phyloP scores from a whole-genome alignment of 2,113 vertebrate species.

The Conger conger region DNA sequence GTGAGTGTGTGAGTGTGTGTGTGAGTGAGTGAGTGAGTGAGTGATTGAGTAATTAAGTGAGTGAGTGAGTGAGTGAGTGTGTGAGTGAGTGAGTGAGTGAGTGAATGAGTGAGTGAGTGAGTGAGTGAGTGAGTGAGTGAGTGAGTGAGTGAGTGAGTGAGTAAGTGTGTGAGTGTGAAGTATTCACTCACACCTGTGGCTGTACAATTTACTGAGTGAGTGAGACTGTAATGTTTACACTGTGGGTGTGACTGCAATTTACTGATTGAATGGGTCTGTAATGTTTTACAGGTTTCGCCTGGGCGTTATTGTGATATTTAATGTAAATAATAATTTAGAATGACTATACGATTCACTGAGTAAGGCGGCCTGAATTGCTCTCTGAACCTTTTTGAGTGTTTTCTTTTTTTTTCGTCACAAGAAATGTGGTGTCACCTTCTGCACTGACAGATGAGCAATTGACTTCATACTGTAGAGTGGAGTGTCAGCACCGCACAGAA shows the following conservation, averaged over 20 bases:
- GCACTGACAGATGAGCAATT: background rate
- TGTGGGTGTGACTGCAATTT: background rate
- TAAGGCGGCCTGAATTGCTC: background rate
- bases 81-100: background rate
- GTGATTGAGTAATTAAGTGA: background rate
- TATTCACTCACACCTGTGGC: too few species aligned
- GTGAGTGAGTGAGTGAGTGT: background rate
- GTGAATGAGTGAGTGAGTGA: background rate
- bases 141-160: background rate
- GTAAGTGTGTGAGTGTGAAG: too few species aligned
- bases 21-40: too few species aligned
- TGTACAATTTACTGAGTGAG: background rate
- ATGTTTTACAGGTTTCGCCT: too few species aligned
- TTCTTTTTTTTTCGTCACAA: background rate
- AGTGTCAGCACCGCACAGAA: background rate
- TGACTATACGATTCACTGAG: background rate
- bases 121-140: background rate
- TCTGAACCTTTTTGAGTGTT: background rate
- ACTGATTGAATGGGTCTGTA: background rate
- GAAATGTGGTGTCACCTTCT: background rate
- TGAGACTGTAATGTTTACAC: background rate
- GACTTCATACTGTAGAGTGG: background rate
- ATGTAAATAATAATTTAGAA: too few species aligned
- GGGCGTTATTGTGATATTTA: too few species aligned
- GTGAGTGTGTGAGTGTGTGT: too few species aligned